Conservation (phyloP, 2,797 vertebrate species). For the Sebastes jordani region DNA sequence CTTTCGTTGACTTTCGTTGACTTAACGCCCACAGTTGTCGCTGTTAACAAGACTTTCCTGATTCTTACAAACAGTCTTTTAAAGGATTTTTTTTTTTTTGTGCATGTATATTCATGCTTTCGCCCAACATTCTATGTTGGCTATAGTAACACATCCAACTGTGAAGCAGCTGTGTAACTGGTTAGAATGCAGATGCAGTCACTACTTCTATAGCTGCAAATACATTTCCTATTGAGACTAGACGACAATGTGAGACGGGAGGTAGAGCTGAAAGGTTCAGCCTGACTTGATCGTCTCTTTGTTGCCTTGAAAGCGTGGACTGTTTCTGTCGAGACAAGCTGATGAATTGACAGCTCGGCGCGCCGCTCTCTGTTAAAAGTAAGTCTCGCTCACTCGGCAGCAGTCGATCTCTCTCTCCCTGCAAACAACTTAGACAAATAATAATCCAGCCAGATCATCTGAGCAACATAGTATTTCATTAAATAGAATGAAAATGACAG, state of each 20-base stretch:
- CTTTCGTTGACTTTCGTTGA: too few species aligned
- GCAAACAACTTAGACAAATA: too few species aligned
- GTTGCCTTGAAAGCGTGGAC: not conserved
- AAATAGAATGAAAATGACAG: not conserved
- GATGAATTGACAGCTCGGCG: not conserved
- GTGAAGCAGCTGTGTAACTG: not conserved
- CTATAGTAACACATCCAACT: not conserved
- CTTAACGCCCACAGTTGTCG: too few species aligned
- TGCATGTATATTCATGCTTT: not conserved
- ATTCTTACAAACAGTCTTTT: too few species aligned
- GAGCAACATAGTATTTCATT: not conserved
- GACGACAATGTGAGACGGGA: not conserved
- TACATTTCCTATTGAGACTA: not conserved
- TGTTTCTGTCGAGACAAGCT: not conserved
- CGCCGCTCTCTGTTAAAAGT: too few species aligned
- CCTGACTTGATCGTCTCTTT: not conserved
- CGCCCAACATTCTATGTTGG: not conserved
- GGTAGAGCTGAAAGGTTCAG: not conserved
- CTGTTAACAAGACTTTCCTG: too few species aligned
- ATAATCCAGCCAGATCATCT: too few species aligned
- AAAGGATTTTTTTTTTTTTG: too few species aligned
- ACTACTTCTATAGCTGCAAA: not conserved
- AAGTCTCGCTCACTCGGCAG: too few species aligned
- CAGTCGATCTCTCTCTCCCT: too few species aligned
- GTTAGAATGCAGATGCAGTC: not conserved